Base-by-base conservation (phyloP, 2,113 vertebrate species). In the Nycticebus coucang region DNA sequence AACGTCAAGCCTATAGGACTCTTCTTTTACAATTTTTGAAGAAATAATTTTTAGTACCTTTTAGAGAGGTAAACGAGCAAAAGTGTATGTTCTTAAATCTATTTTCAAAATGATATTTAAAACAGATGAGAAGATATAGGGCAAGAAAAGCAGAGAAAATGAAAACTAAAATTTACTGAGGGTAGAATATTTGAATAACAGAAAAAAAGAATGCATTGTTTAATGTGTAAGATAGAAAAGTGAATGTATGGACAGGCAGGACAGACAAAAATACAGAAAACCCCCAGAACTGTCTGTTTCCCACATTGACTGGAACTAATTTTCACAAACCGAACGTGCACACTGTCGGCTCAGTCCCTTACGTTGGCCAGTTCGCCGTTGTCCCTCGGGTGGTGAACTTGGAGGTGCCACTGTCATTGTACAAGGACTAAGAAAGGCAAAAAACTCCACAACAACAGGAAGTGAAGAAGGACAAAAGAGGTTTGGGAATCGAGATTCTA, bases 391-490 rank as follows among this genome's bases (percentile, higher is more conserved):
- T 41, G 45, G 45, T 50, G 45, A 50, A 50, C 45, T 50, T 50
- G 45, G 45, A 2, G 45, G 45, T 50, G 8, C 45, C 9, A 10
- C 45, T 50, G 45, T 50, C 7, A 78, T 19, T 57, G 12, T 87
- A 64, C 5, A 30, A 45, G 45, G 8, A 4, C 10, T 50, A 13
- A 69, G 1, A 17, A 21, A 30, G 7, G 14, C 12, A 18, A 18
- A 18, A 45, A 75, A 71, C 45, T 79, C 3, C 55, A 18, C 22
- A 79, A 59, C 22, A 91, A 83, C 2, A 50, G 35, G 17, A 85
- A 95, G 68, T 66, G 19, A 91, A 79, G 19, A 80, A 81, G 33
- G 30, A 81, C 37, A 75, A 81, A 80, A 64, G 59, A 95, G 57
- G 21, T 21, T 79, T 93, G 12, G 9, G 15, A 84, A 95, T 66